Conservation (phyloP, 2,888 invertebrate genomes). For the Lumbricus terrestris region DNA sequence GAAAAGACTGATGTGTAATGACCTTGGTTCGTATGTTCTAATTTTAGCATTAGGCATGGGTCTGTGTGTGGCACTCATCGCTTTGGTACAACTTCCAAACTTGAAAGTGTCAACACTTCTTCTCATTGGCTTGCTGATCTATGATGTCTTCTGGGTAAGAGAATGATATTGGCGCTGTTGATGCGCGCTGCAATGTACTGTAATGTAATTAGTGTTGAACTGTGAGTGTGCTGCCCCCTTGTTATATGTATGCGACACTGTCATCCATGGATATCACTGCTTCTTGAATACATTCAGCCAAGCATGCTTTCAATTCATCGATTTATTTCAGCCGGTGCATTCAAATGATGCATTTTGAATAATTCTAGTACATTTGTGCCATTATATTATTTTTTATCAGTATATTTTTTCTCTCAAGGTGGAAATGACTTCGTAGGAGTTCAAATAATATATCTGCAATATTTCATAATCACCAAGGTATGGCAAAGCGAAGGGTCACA, state of each 20-base stretch:
- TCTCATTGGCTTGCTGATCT: slow-evolving; percentile 82
- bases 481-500: neutral
- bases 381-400: neutral
- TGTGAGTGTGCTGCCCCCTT: neutral
- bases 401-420: neutral
- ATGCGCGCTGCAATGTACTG: no score
- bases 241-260: neutral
- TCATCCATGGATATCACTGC: neutral
- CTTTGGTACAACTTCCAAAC: slow-evolving; percentile 90
- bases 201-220: neutral
- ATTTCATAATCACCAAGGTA: neutral
- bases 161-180: neutral
- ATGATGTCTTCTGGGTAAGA: slow-evolving; percentile 91
- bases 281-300: neutral
- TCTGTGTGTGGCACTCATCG: slow-evolving; percentile 94
- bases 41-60: slow-evolving; percentile 92
- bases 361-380: neutral
- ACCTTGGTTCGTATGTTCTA: neutral
- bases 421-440: neutral
- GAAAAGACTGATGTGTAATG: neutral
- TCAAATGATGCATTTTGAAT: no score
- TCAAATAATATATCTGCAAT: neutral
- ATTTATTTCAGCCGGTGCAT: neutral
- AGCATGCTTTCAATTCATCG: neutral
- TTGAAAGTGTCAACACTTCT: slow-evolving; percentile 91